phyloP scores from a whole-genome alignment of 2,888 invertebrate genomes.

The Leucozona laternaria region DNA sequence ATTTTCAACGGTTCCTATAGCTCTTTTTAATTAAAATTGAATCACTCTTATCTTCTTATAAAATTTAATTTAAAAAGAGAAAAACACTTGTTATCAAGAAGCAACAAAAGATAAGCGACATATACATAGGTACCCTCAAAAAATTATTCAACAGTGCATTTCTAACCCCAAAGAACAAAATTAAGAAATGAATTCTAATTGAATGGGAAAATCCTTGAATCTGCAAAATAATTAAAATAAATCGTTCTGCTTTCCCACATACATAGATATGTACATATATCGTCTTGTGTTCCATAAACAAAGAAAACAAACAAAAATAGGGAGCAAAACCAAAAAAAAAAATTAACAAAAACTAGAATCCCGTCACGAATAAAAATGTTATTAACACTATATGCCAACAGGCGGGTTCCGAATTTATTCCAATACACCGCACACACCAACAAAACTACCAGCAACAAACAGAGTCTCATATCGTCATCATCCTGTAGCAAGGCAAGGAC shows the following conservation, averaged over 20 bases:
- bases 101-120: background rate
- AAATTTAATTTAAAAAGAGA: slow-evolving; percentile 11
- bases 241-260: background rate
- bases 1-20: background rate
- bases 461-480: background rate
- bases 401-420: slow-evolving; percentile 46
- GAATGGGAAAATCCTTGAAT: slow-evolving; percentile 52
- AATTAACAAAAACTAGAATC: slow-evolving; percentile 47
- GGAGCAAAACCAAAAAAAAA: slow-evolving; percentile 3
- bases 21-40: background rate
- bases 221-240: slow-evolving; percentile 67
- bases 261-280: background rate
- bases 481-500: slow-evolving; percentile 29
- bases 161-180: slow-evolving; percentile 11
- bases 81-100: slow-evolving; percentile 3
- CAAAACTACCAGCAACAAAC: slow-evolving; percentile 32
- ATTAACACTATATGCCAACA: slow-evolving; percentile 66
- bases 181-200: slow-evolving; percentile 55
- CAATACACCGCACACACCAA: slow-evolving; percentile 10
- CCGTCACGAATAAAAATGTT: slow-evolving; percentile 67
- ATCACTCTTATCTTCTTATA: background rate
- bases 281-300: slow-evolving; percentile 1
- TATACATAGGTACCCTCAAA: background rate
- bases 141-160: slow-evolving; percentile 33
- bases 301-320: background rate